Evolutionary conservation across 2,113 vertebrate genomes (phyloP), one percentile per base, ranked within the genome.

Genomic region (Spilogale gracilis): DNA sequence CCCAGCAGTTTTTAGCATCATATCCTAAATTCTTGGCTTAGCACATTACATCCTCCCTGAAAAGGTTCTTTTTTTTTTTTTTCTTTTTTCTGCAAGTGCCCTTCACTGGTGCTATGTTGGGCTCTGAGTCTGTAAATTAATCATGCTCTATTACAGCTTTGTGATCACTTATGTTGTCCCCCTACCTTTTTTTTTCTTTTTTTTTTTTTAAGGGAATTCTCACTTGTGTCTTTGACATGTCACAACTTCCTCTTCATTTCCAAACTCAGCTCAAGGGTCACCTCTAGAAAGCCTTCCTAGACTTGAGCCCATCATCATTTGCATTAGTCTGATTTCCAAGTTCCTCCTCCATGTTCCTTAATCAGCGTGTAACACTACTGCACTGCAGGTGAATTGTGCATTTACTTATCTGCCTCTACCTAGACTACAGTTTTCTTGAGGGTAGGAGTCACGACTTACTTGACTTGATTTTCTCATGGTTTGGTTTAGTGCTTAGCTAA

Each of bases 381-480:
- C 61, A 38, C 32, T 87, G n/a, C 52, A 86, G 13, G 87, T 82
- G 79, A 94, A 78, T 95, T 97, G 45, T 52, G 81, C 71, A 76
- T 87, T 88, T 94, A 76, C 74, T 80, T 52, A 0, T 92, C 18
- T 85, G 23, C 67, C 16, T 86, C 76, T 4, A 43, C 7, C 20
- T 96, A 86, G 84, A 91, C 76, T 73, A 18, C 69, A 84, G 90
- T 88, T 94, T 95, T 96, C 95, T 93, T 91, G 43, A 97, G 88
- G 60, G 52, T 48, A 85, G 32, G 10, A 86, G 48, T 97, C 84
- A 69, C 69, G 91, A 85, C 56, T 95, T 96, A 63, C 54, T 92
- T 71, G 71, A 89, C 60, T 95, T 89, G 65, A 81, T 95, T 71
- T 96, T 95, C 67, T 94, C 12, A 71, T 54, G 73, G 21, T 9